Evolutionary conservation across 2,797 vertebrate genomes (phyloP), one percentile per base, ranked within the genome.

Genomic region (Ptychobarbus kaznakovi): DNA sequence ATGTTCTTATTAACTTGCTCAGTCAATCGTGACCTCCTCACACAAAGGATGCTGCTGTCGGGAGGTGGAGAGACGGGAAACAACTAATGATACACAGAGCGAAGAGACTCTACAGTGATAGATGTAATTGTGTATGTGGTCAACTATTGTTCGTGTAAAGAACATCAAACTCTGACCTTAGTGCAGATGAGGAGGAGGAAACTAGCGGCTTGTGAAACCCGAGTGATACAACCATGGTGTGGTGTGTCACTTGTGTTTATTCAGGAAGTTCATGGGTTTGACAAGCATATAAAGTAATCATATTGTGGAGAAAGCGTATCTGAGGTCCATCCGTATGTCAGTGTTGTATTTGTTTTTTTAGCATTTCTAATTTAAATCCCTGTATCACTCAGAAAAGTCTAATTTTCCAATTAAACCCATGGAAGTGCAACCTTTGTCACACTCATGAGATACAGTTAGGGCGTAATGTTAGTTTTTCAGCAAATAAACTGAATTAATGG

Each of bases 1-100:
- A 86, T 88, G 85, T 86, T 86, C 87, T 77, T 86, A 86, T 88
- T 88, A 88, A 81, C 87, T 86, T 76, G 85, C 65, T 86, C 85
- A 86, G 77, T 88, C 85, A 86, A 56, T 81, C 81, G 87, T 86
- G 74, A 84, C 87, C 81, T 65, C 46, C 49, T 25, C 83, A 73
- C 83, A 85, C 83, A 85, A 80, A 65, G 66, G 68, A 63, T 72
- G n/a, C 53, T 72, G 68, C 86, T 68, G 81, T 81, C 40, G 22
- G 61, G 42, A 69, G 49, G 66, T n/a, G 68, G 66, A 80, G 83
- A 1, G 66, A 58, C 6, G 4, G 56, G 49, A 87, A 80, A 80
- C 44, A 84, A 68, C 76, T 72, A 87, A 79, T 83, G 86, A 83
- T 70, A 87, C 74, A 65, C 56, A 80, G 53, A 56, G 81, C 70